Base-by-base conservation (phyloP, 2,797 vertebrate species). In the Phalloptychus januarius region DNA sequence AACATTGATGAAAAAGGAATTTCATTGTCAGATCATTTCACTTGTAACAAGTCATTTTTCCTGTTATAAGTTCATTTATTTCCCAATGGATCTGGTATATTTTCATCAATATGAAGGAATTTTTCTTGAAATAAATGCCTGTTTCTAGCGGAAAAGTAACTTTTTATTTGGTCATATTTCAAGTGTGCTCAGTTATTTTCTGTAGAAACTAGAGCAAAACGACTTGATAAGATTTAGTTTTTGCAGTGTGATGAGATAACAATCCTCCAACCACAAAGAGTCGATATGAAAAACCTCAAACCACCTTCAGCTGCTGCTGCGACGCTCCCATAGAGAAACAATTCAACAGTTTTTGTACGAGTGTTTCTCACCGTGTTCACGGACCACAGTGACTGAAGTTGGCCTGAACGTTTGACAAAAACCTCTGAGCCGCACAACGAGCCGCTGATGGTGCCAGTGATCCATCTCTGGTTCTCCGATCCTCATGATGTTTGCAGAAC, bases 341-440 rank as follows among this genome's bases (percentile, higher is more conserved):
- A 50, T 86, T 86, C 72, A 88, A 86, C 86, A 83, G 91, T 90
- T 91, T 89, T 88, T 89, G 91, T 89, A 85, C 76, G 74, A 73
- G 10, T 7, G 25, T 80, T 87, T 90, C 56, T 86, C 89, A 86
- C 12, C 0, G 90, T 92, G 88, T 0, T 0, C 77, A 83, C 7
- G 38, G 0, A 15, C n/a, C 90, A 92, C 90, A 65, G 84, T 83
- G 79, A 80, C 4, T 52, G 1, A 44, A 76, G 48, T 31, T 74
- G 48, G 50, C 0, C 4, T 56, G 36, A 75, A 1, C 0, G 0
- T 67, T 0, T 0, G 2, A 88, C 89, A 85, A 80, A 85, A 90
- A 89, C 87, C 83, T 65, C 56, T 15, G 56, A 58, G 54, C 11
- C n/a, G 13, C 0, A 33, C 10, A 1, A 1, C 1, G 7, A 7